A percentile compares a stretch with the other conserved stretches of the same genome.
phyloP scores from a whole-genome alignment of 2,888 invertebrate genomes.

The Ornithoptera alexandrae region DNA sequence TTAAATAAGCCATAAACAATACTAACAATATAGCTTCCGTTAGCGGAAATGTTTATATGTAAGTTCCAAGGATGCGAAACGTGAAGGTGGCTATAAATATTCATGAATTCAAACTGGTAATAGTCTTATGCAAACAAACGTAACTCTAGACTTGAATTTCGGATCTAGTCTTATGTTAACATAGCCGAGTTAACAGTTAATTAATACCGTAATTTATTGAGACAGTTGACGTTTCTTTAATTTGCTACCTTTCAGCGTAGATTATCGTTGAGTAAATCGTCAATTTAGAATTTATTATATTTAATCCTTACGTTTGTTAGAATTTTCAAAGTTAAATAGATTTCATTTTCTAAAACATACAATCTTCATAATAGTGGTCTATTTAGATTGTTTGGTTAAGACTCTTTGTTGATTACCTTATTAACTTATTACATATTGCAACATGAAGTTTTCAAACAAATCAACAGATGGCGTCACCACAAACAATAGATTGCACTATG shows the following conservation, averaged over 20 bases:
- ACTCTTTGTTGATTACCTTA: no score
- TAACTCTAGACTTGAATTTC: slow-evolving; percentile 9
- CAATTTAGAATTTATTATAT: no score
- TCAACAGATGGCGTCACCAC: no score
- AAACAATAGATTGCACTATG: no score
- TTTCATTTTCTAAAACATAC: no score
- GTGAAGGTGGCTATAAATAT: slow-evolving; percentile 21
- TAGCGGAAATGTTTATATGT: slow-evolving; percentile 9
- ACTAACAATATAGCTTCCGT: background rate
- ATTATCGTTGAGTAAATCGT: background rate
- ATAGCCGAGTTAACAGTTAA: slow-evolving; percentile 5
- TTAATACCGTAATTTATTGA: background rate
- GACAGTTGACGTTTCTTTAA: slow-evolving; percentile 5
- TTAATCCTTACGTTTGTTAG: no score
- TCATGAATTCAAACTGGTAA: slow-evolving; percentile 25
- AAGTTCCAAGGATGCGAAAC: slow-evolving; percentile 26
- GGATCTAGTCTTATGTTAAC: slow-evolving; percentile 6
- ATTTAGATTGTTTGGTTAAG: no score
- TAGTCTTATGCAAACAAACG: slow-evolving; percentile 17
- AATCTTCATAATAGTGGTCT: no score
- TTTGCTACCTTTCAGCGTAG: background rate
- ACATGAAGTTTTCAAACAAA: no score
- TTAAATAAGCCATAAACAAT: background rate
- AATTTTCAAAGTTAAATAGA: no score
- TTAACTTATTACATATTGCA: no score